phyloP scores from a whole-genome alignment of 1,140 invertebrate genomes.

The Conopomorpha cramerella region DNA sequence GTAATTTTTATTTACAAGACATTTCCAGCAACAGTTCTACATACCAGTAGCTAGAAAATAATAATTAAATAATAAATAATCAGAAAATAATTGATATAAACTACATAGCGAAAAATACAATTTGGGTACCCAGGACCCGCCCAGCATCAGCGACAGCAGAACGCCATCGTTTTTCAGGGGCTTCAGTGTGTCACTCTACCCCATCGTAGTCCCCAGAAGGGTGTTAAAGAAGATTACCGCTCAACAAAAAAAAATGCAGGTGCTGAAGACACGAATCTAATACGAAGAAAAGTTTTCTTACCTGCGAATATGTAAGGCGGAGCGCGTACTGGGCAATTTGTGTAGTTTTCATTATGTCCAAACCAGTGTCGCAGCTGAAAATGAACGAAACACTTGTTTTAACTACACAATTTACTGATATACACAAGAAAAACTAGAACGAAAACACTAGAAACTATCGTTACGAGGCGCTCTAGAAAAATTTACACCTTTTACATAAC shows the following conservation, averaged over 20 bases:
- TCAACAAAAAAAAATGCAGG: conserved; percentile 6
- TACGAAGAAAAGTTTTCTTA: conserved; percentile 20
- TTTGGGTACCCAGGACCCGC: too few relatives aligned
- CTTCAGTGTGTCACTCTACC: too few relatives aligned
- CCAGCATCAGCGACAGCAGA: too few relatives aligned
- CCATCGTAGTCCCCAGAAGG: background rate
- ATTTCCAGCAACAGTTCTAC: too few relatives aligned
- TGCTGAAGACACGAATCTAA: too few relatives aligned
- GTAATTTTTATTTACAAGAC: too few relatives aligned
- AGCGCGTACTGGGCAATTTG: conserved; percentile 48
- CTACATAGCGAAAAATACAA: too few relatives aligned
- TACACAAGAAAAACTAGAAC: conserved; percentile 13
- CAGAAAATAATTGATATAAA: too few relatives aligned
- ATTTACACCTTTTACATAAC: conserved; percentile 29
- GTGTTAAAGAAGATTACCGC: background rate
- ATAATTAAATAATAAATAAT: too few relatives aligned
- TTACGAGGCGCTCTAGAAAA: conserved; percentile 12
- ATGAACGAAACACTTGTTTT: conserved; percentile 23
- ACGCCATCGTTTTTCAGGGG: too few relatives aligned
- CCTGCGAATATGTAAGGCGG: conserved; percentile 55
- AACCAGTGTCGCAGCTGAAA: conserved; percentile 31
- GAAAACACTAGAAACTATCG: conserved; percentile 12
- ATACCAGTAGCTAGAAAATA: too few relatives aligned
- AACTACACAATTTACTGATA: too few relatives aligned
- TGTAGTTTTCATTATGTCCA: conserved; percentile 46